Conservation (phyloP, 2,113 vertebrate genomes). For the Neoarius graeffei region DNA sequence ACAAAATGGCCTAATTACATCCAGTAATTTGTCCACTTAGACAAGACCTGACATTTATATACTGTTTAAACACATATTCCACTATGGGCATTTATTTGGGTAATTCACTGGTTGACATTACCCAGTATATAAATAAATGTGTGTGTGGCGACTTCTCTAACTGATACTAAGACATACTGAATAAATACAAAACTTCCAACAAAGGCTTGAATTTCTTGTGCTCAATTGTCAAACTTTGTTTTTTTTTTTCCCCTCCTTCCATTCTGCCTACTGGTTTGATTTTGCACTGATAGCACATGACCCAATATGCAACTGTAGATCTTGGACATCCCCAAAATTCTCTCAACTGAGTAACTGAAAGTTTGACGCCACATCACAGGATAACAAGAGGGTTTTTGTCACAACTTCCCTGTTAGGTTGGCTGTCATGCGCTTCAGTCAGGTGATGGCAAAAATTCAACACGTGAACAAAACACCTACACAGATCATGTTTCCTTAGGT, state of each 20-base stretch:
- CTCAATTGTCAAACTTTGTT: not conserved
- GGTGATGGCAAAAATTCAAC: constrained; percentile 2
- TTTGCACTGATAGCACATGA: constrained; percentile 1
- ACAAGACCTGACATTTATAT: not conserved
- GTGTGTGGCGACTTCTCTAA: not conserved
- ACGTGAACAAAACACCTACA: not conserved
- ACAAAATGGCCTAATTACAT: not conserved
- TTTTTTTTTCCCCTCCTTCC: not conserved
- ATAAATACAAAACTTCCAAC: constrained; percentile 10
- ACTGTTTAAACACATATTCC: not conserved
- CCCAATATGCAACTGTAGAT: not conserved
- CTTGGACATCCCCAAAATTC: constrained; percentile 47
- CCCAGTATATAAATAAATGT: not conserved
- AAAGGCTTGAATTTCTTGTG: not conserved
- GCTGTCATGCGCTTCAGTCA: constrained; percentile 8
- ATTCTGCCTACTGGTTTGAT: not conserved
- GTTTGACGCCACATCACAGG: constrained; percentile 36
- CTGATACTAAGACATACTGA: not conserved
- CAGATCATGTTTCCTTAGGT: not conserved
- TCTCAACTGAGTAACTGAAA: constrained; percentile 36
- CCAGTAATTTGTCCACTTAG: not conserved
- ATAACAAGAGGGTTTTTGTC: constrained; percentile 20
- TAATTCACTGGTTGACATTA: constrained; percentile 24
- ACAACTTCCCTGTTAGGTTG: constrained; percentile 45
- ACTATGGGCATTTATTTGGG: not conserved